Percentiles rank a stretch among this genome's conserved stretches.
phyloP scores from a whole-genome alignment of 2,797 vertebrate genomes.

The Dendrocincla fuliginosa region DNA sequence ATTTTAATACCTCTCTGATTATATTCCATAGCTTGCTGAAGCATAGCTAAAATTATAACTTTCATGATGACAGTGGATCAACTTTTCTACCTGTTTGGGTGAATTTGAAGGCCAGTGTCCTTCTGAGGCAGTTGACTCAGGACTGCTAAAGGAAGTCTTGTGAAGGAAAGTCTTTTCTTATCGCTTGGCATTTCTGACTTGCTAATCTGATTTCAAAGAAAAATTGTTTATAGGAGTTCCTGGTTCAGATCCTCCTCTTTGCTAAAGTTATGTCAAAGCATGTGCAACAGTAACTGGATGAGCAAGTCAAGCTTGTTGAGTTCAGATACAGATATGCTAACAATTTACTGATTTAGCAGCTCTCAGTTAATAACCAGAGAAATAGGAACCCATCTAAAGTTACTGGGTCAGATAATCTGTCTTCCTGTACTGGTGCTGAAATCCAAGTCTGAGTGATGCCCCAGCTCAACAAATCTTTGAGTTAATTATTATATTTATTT shows the following conservation, averaged over 20 bases:
- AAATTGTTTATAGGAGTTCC: slow-evolving; percentile 50
- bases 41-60: not conserved
- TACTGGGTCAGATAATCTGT: not conserved
- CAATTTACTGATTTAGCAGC: slow-evolving; percentile 41
- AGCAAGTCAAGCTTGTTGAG: slow-evolving; percentile 50
- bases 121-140: not conserved
- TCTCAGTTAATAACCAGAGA: not conserved
- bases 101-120: not conserved
- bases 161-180: slow-evolving; percentile 6
- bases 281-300: slow-evolving; percentile 26
- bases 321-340: slow-evolving; percentile 26
- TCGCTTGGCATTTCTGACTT: slow-evolving; percentile 28
- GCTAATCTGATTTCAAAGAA: slow-evolving; percentile 54
- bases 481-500: not conserved
- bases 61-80: not conserved
- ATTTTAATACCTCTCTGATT: not conserved
- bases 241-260: slow-evolving; percentile 54
- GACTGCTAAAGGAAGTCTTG: slow-evolving; percentile 4
- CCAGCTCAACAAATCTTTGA: not conserved
- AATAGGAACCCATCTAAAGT: not conserved
- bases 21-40: not conserved
- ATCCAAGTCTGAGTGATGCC: not conserved
- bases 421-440: not conserved
- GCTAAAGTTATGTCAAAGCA: slow-evolving; percentile 24
- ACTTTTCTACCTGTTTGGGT: not conserved